These are phyloP conservation scores for Otocyon megalotis DNA, from an alignment of 2,113 vertebrate genomes.

Conservation along the genomic window DNA sequence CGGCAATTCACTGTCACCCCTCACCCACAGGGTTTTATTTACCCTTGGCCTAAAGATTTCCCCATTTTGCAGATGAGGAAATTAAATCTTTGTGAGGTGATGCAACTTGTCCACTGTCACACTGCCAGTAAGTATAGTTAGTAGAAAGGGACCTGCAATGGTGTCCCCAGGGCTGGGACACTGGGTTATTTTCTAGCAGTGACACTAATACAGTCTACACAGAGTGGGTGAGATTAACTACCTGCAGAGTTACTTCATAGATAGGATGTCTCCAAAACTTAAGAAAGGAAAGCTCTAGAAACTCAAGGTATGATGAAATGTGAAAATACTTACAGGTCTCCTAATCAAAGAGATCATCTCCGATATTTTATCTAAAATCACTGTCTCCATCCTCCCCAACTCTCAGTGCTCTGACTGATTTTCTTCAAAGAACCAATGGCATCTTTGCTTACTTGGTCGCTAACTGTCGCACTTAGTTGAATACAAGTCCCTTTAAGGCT, in stretches of 20 bases:
- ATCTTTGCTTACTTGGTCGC: neutral
- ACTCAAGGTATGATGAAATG: neutral
- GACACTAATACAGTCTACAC: neutral
- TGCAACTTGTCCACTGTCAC: neutral
- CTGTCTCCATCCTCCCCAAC: neutral
- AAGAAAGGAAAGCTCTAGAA: neutral
- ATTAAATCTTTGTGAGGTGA: neutral
- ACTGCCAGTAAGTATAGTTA: neutral
- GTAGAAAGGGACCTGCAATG: neutral
- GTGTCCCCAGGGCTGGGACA: neutral
- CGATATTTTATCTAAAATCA: slow-evolving; percentile 29
- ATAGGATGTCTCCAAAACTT: neutral
- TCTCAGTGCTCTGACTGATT: neutral
- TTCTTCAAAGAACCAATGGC: neutral
- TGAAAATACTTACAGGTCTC: neutral
- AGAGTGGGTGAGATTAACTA: neutral
- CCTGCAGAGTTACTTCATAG: neutral
- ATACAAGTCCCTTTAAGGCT: neutral
- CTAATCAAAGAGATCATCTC: neutral
- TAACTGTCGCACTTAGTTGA: neutral
- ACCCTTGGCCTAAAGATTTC: neutral
- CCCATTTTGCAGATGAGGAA: neutral
- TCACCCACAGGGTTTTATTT: neutral
- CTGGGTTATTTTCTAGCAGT: neutral
- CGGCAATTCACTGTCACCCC: neutral